Conservation (phyloP, 2,888 invertebrate genomes). For the Neoscelio sp. region DNA sequence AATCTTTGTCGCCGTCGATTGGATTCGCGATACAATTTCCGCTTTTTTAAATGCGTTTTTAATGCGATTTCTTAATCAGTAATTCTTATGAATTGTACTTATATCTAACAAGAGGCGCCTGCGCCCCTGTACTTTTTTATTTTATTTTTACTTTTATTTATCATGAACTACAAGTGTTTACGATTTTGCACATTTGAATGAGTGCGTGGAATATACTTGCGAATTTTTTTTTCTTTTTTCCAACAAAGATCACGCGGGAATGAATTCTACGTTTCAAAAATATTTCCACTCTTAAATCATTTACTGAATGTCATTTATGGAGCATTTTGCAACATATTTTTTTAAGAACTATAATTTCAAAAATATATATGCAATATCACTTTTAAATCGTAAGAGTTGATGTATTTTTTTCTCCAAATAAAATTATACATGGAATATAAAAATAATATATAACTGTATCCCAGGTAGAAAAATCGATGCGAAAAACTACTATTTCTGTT, state of each 20-base stretch:
- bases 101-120: conserved; percentile 71
- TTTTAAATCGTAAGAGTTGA: no score
- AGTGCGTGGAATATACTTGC: conserved; percentile 53
- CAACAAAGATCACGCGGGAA: conserved; percentile 54
- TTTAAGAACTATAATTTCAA: no score
- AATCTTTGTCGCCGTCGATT: conserved; percentile 62
- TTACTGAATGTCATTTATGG: no score
- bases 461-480: no score
- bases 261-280: background rate
- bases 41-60: conserved; percentile 40
- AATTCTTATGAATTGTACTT: conserved; percentile 68
- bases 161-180: conserved; percentile 64
- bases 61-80: conserved; percentile 48
- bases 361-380: no score
- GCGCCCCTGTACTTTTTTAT: conserved; percentile 60
- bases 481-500: no score
- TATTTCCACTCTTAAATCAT: no score
- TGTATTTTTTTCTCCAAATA: no score
- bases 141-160: conserved; percentile 42
- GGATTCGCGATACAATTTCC: conserved; percentile 50
- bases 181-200: conserved; percentile 55
- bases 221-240: conserved; percentile 24
- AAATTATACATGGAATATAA: no score
- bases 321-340: no score
- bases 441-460: no score